These are phyloP conservation scores for Dolichotis patagonum DNA, from an alignment of 2,113 vertebrate genomes.

Conservation along the genomic window DNA sequence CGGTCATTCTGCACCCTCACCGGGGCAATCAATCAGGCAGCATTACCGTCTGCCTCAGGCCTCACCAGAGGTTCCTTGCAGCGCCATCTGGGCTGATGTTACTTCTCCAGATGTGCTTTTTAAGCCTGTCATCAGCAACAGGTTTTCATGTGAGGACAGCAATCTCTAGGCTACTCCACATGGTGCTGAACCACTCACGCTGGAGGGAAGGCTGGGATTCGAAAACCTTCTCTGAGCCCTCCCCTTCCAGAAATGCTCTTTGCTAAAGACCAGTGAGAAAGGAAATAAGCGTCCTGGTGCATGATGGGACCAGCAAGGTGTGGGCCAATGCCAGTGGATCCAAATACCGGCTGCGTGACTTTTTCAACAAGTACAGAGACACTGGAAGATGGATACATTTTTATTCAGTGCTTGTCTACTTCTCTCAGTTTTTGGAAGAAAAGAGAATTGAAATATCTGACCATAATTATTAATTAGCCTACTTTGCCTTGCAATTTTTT, in stretches of 20 bases:
- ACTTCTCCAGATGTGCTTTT: constrained; percentile 88
- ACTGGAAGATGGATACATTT: background rate
- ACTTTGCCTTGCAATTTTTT: background rate
- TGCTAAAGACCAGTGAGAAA: background rate
- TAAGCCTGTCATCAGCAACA: constrained; percentile 88
- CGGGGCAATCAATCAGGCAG: constrained; percentile 85
- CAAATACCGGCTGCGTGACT: background rate
- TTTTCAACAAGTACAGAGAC: background rate
- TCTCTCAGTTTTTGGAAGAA: background rate
- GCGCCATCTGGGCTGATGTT: constrained; percentile 86
- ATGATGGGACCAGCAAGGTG: background rate
- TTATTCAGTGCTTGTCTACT: no score
- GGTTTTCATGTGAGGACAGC: constrained; percentile 49
- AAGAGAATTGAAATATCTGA: background rate
- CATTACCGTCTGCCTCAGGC: constrained; percentile 84
- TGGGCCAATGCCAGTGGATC: background rate
- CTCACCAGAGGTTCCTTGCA: constrained; percentile 85
- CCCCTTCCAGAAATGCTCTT: background rate
- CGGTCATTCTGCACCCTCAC: constrained; percentile 7
- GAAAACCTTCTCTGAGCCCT: background rate
- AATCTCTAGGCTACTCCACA: constrained; percentile 35
- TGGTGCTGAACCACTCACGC: background rate
- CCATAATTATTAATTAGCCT: background rate
- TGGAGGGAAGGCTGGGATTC: background rate
- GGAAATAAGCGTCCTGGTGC: background rate